Conservation (phyloP, 2,797 vertebrate species). For the Gobionotothen gibberifrons region DNA sequence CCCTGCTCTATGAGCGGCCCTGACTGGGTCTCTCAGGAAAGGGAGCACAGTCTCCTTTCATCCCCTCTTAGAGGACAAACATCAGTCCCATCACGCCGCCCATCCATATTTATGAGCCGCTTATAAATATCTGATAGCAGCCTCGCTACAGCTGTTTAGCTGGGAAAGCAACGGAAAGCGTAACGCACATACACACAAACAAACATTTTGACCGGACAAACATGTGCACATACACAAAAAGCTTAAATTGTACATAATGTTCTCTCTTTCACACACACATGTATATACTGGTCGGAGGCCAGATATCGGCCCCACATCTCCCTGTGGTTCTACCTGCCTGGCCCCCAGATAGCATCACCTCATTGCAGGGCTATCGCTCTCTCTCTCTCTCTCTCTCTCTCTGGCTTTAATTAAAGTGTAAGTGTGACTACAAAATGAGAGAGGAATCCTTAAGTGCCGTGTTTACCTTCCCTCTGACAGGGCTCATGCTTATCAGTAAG, state of each 20-base stretch:
- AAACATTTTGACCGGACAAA: slow-evolving; percentile 34
- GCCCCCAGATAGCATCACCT: slow-evolving; percentile 81
- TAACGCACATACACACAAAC: slow-evolving; percentile 26
- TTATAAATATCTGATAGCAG: slow-evolving; percentile 90
- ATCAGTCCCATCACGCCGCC: slow-evolving; percentile 84
- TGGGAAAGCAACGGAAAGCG: slow-evolving; percentile 72
- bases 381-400: slow-evolving; percentile 37
- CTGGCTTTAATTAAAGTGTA: slow-evolving; percentile 83
- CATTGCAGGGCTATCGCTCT: slow-evolving; percentile 77
- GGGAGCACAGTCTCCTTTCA: slow-evolving; percentile 86
- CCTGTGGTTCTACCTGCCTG: slow-evolving; percentile 60
- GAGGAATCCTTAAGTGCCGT: slow-evolving; percentile 84
- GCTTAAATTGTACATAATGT: slow-evolving; percentile 46
- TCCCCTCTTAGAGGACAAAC: slow-evolving; percentile 90
- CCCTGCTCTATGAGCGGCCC: slow-evolving; percentile 65
- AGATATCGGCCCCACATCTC: slow-evolving; percentile 65
- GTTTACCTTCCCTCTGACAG: slow-evolving; percentile 82
- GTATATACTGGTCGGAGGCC: slow-evolving; percentile 55
- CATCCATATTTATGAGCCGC: slow-evolving; percentile 89
- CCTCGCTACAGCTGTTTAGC: slow-evolving; percentile 86
- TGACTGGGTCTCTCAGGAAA: slow-evolving; percentile 81
- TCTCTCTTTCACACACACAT: slow-evolving; percentile 28
- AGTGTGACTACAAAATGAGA: slow-evolving; percentile 85
- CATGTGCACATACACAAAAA: slow-evolving; percentile 18
- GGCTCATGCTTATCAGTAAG: slow-evolving; percentile 74